Evolutionary conservation across 2,797 vertebrate genomes (phyloP), one percentile per base, ranked within the genome.

Genomic region (Scolopax rusticola): DNA sequence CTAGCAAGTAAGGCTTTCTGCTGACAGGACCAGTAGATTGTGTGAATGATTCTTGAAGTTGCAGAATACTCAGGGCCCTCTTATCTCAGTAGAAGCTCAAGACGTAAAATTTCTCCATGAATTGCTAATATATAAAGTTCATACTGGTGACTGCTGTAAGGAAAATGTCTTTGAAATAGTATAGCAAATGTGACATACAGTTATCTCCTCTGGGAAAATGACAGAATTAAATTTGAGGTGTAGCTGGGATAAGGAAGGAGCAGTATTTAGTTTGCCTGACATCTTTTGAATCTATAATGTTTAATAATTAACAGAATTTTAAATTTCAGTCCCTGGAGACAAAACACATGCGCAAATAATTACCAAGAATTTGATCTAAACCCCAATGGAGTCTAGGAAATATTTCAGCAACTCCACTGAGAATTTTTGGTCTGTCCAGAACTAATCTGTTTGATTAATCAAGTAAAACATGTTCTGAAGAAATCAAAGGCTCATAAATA

Each of bases 121-220:
- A 63, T 45, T 90, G n/a, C 41, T 76, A 16, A 53, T 76, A 21
- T 20, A 36, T 50, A 6, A 85, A 88, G 32, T 24, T 24, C 1
- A 2, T 27, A 20, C n/a, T 48, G 40, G 47, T 79, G 57, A 5
- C 32, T 53, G 67, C 71, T 59, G 11, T 63, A 56, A 82, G 53
- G 47, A 54, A 69, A 61, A 30, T 38, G 18, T 61, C 61, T 73
- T 36, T 32, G 47, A 33, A 3, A 5, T 27, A 33, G 33, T 33
- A 12, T 4, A 59, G 43, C 1, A 0, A 86, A 63, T 0, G 13
- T 48, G 53, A 40, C 15, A 40, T 27, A 32, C 5, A 30, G 43
- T 67, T 79, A 57, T 13, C 38, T 79, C 23, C 67, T 43, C 19
- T 59, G 43, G 25, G 32, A 83, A 70, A 84, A 68, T 15, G 40